Percentiles rank a stretch among this genome's conserved stretches.
Evolutionary conservation across 2,888 invertebrate species (phyloP).

Genomic region (Megalurothrips usitatus): DNA sequence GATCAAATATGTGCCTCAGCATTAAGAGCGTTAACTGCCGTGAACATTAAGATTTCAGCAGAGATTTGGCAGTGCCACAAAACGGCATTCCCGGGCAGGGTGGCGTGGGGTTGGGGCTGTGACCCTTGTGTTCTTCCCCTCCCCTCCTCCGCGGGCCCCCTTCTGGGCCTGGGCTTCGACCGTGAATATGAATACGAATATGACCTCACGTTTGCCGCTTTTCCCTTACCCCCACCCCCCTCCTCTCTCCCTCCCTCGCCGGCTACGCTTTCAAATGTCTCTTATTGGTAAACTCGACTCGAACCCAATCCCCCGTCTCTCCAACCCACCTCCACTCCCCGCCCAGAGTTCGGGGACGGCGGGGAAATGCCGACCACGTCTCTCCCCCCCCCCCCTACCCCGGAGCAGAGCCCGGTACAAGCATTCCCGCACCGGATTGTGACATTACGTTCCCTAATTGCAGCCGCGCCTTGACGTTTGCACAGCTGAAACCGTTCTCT

Average conservation of each 20-base stretch:
- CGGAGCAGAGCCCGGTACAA: not conserved
- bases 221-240: not conserved
- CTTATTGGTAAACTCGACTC: not conserved
- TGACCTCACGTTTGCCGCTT: not conserved
- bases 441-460: not conserved
- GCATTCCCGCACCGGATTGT: not conserved
- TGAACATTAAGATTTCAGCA: no score
- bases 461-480: not conserved
- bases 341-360: not conserved
- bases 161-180: not conserved
- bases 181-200: not conserved
- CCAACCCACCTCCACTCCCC: not conserved
- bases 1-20: no score
- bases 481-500: not conserved
- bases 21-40: no score
- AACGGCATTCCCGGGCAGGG: no score
- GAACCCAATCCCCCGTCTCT: not conserved
- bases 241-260: not conserved
- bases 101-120: no score
- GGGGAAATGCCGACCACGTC: not conserved
- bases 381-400: not conserved
- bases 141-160: not conserved
- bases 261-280: not conserved
- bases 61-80: no score
- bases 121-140: no score